A percentile compares a stretch with the other conserved stretches of the same genome.
Evolutionary conservation across 2,113 vertebrate genomes (phyloP).

Genomic region (Engraulis encrasicolus): DNA sequence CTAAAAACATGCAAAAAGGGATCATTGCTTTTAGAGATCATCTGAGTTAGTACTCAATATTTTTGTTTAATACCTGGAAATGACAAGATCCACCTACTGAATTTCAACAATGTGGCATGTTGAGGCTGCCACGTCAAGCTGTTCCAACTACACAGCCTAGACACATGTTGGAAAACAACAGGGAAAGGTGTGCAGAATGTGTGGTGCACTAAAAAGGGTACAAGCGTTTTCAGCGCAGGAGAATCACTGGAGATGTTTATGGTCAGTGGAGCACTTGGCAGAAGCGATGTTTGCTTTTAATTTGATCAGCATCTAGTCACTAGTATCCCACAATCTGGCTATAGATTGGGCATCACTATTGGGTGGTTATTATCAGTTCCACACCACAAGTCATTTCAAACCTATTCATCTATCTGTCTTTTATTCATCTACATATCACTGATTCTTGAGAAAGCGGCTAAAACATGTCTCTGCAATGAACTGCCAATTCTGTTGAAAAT

Average conservation of each 20-base stretch:
- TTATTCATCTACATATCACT: constrained; percentile 28
- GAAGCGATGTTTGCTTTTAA: constrained; percentile 38
- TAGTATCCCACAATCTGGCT: constrained; percentile 18
- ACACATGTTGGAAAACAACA: too few relatives aligned
- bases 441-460: too few relatives aligned
- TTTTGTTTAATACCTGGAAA: background rate
- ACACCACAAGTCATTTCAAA: background rate
- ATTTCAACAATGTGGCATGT: background rate
- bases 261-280: constrained; percentile 6
- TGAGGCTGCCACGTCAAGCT: too few relatives aligned
- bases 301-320: constrained; percentile 31
- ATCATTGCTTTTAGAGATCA: too few relatives aligned
- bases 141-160: too few relatives aligned
- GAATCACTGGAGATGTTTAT: constrained; percentile 6
- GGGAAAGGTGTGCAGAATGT: too few relatives aligned
- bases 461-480: too few relatives aligned
- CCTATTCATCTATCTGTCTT: constrained; percentile 16
- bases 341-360: constrained; percentile 20
- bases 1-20: too few relatives aligned
- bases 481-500: too few relatives aligned
- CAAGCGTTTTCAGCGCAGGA: background rate
- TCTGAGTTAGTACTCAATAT: background rate
- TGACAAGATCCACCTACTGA: background rate
- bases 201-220: too few relatives aligned
- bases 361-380: background rate